phyloP scores from a whole-genome alignment of 2,797 vertebrate species.

The Betta splendens region DNA sequence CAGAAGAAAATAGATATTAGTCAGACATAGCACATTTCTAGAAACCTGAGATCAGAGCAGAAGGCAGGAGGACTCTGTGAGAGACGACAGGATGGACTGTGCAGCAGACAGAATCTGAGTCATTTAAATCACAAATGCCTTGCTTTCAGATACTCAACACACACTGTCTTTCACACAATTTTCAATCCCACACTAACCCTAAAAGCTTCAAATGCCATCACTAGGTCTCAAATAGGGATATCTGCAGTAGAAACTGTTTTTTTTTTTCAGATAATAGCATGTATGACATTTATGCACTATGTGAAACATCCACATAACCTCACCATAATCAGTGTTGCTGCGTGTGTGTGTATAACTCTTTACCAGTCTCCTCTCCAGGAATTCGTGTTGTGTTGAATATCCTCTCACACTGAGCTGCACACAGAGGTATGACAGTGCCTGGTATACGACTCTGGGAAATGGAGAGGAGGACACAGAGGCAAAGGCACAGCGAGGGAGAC shows the following conservation, averaged over 20 bases:
- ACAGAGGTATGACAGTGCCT: constrained; percentile 85
- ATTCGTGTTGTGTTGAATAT: constrained; percentile 89
- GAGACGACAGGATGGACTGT: constrained; percentile 43
- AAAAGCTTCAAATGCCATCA: constrained; percentile 35
- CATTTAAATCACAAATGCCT: constrained; percentile 38
- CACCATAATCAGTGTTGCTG: constrained; percentile 15
- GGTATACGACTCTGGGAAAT: constrained; percentile 82
- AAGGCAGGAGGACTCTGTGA: constrained; percentile 46
- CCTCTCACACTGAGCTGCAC: constrained; percentile 90
- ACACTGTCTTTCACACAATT: constrained; percentile 1
- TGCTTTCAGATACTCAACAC: constrained; percentile 15
- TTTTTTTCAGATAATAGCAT: constrained; percentile 2
- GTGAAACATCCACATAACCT: background rate
- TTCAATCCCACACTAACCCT: constrained; percentile 24
- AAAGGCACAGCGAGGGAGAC: constrained; percentile 11
- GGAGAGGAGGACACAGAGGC: constrained; percentile 41
- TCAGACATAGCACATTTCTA: constrained; percentile 34
- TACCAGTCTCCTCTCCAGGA: constrained; percentile 87
- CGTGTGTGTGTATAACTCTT: constrained; percentile 61
- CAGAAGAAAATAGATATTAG: constrained; percentile 55
- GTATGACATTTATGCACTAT: constrained; percentile 1
- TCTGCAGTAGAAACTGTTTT: constrained; percentile 13
- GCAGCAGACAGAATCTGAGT: constrained; percentile 43
- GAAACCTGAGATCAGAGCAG: constrained; percentile 45
- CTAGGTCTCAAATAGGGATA: constrained; percentile 29